phyloP scores from a whole-genome alignment of 2,888 invertebrate genomes.

The Melanophora roralis region DNA sequence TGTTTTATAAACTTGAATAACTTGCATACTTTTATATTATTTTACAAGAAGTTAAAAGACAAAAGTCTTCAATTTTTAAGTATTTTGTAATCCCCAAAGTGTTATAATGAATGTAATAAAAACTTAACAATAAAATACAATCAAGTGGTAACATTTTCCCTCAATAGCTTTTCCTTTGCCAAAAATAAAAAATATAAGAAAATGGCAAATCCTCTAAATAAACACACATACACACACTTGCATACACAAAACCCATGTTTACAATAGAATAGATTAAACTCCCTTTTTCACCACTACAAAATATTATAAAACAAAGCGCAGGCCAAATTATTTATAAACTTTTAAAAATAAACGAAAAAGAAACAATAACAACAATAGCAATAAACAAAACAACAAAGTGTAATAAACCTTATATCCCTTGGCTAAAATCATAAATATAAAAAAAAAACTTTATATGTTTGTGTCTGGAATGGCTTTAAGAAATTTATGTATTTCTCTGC shows the following conservation, averaged over 20 bases:
- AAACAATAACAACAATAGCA: not conserved
- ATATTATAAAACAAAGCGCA: not conserved
- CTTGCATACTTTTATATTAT: not conserved
- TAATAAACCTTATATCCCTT: slow-evolving; percentile 60
- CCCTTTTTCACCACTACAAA: slow-evolving; percentile 28
- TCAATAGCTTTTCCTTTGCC: not conserved
- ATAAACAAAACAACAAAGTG: slow-evolving; percentile 38
- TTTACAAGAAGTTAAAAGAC: not conserved
- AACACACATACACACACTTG: slow-evolving; percentile 24
- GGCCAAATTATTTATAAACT: slow-evolving; percentile 40
- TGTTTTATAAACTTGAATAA: not conserved
- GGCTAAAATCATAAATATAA: slow-evolving; percentile 62
- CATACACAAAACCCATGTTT: too few relatives aligned
- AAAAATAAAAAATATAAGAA: not conserved
- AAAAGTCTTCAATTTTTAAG: slow-evolving; percentile 48
- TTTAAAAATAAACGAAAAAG: not conserved
- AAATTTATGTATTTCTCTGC: slow-evolving; percentile 35
- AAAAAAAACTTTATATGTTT: too few relatives aligned
- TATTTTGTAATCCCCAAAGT: slow-evolving; percentile 54
- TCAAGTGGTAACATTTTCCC: slow-evolving; percentile 26
- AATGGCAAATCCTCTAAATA: slow-evolving; percentile 31
- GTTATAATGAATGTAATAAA: slow-evolving; percentile 59
- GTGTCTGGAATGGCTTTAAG: slow-evolving; percentile 60
- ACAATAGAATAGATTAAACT: slow-evolving; percentile 21
- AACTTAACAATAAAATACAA: slow-evolving; percentile 57